Percentiles rank a stretch among this genome's conserved stretches.
These are phyloP conservation scores for Solea senegalensis DNA, from an alignment of 2,113 vertebrate genomes.

Conservation along the genomic window DNA sequence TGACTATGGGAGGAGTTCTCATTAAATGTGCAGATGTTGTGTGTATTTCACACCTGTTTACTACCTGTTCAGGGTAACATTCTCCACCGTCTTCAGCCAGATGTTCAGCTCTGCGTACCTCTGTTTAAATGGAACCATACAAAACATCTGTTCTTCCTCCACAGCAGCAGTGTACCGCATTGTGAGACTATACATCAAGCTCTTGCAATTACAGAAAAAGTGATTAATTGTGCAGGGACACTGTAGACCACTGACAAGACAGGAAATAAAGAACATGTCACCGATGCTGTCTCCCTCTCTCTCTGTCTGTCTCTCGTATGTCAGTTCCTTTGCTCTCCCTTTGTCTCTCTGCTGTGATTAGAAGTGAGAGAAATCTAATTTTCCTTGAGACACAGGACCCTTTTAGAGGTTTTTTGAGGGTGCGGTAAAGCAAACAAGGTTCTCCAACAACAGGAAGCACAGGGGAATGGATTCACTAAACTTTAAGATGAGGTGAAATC, in stretches of 20 bases:
- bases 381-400: constrained; percentile 15
- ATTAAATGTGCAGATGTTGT: no score
- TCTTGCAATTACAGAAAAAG: constrained; percentile 20
- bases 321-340: neutral
- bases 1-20: no score
- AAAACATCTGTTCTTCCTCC: neutral
- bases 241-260: constrained; percentile 6
- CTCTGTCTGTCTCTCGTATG: neutral
- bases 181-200: neutral
- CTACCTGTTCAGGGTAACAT: neutral
- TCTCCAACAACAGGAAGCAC: constrained; percentile 4
- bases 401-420: constrained; percentile 1
- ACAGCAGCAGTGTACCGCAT: neutral
- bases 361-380: constrained; percentile 48
- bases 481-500: constrained; percentile 17
- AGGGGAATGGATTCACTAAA: neutral
- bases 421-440: constrained; percentile 22
- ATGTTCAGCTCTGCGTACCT: neutral
- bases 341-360: constrained; percentile 16
- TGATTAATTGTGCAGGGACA: constrained; percentile 34
- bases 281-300: no score
- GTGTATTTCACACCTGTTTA: neutral
- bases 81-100: neutral
- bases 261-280: constrained; percentile 9
- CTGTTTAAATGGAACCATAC: neutral